A percentile compares a stretch with the other conserved stretches of the same genome.
Evolutionary conservation across 2,888 invertebrate species (phyloP).

Genomic region (Tetramorium bicarinatum): DNA sequence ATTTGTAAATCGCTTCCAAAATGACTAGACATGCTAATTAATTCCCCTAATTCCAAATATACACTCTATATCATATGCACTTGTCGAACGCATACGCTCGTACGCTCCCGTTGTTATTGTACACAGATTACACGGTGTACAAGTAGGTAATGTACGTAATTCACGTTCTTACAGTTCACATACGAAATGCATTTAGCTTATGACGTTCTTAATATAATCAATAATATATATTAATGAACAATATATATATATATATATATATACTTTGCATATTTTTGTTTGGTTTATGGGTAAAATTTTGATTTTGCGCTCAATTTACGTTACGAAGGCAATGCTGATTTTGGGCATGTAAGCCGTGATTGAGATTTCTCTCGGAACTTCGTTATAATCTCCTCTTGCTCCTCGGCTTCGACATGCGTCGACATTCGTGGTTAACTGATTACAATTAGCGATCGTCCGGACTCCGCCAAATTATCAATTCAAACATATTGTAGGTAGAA

Average conservation of each 20-base stretch:
- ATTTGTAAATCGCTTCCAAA: constrained; percentile 80
- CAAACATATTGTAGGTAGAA: background rate
- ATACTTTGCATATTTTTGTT: constrained; percentile 70
- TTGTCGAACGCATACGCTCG: constrained; percentile 46
- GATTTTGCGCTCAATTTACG: constrained; percentile 85
- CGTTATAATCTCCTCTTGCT: constrained; percentile 5
- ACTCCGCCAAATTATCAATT: background rate
- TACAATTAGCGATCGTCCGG: constrained; percentile 9
- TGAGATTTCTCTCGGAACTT: constrained; percentile 13
- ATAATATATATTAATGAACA: constrained; percentile 78
- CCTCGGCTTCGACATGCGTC: background rate
- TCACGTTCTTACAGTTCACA: constrained; percentile 68
- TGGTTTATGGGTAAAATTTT: constrained; percentile 82
- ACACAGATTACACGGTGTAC: constrained; percentile 71
- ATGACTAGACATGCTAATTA: constrained; percentile 81
- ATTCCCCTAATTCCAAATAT: constrained; percentile 65
- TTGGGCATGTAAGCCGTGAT: constrained; percentile 51
- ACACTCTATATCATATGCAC: constrained; percentile 56
- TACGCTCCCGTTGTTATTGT: constrained; percentile 70
- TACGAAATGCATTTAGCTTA: constrained; percentile 69
- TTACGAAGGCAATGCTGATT: constrained; percentile 83
- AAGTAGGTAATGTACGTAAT: constrained; percentile 57
- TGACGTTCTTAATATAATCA: constrained; percentile 61
- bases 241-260: constrained; percentile 60
- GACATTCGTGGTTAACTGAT: constrained; percentile 13